Percentiles rank a stretch among this genome's conserved stretches.
Evolutionary conservation across 2,888 invertebrate genomes (phyloP).

Genomic region (Cerastoderma edule): DNA sequence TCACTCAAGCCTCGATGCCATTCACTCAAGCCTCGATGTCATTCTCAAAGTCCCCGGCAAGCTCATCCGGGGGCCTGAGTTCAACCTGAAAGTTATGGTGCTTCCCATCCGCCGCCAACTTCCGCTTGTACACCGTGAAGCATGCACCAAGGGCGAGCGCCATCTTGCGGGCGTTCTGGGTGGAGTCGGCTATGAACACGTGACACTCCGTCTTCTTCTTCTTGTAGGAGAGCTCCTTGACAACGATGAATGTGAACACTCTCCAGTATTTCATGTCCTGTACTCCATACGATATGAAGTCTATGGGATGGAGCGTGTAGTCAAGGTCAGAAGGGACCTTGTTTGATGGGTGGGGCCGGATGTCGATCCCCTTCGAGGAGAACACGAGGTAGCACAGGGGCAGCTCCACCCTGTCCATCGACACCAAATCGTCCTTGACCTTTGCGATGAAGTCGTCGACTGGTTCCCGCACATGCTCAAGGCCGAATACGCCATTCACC

Average conservation of each 20-base stretch:
- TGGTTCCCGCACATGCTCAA: constrained; percentile 79
- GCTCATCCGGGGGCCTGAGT: constrained; percentile 75
- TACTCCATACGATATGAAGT: constrained; percentile 83
- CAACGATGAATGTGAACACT: constrained; percentile 82
- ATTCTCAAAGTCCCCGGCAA: constrained; percentile 66
- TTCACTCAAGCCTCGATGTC: constrained; percentile 67
- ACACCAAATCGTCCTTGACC: constrained; percentile 72
- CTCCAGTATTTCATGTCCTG: constrained; percentile 82
- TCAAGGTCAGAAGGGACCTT: constrained; percentile 65
- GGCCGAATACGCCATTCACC: constrained; percentile 79
- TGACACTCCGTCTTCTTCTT: constrained; percentile 80
- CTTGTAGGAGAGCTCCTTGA: constrained; percentile 78
- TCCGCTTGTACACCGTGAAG: constrained; percentile 73
- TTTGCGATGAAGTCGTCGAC: constrained; percentile 80
- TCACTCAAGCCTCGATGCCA: too few relatives aligned
- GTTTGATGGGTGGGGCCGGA: constrained; percentile 77
- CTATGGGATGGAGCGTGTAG: constrained; percentile 77
- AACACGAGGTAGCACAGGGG: constrained; percentile 80
- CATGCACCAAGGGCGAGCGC: constrained; percentile 76
- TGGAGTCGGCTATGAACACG: constrained; percentile 80
- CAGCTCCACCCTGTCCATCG: constrained; percentile 75
- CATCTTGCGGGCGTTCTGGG: constrained; percentile 75
- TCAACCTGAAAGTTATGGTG: constrained; percentile 77
- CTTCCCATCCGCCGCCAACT: constrained; percentile 71
- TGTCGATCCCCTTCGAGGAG: constrained; percentile 77